Base-by-base conservation (phyloP, 2,113 vertebrate genomes). In the Rhineura floridana region DNA sequence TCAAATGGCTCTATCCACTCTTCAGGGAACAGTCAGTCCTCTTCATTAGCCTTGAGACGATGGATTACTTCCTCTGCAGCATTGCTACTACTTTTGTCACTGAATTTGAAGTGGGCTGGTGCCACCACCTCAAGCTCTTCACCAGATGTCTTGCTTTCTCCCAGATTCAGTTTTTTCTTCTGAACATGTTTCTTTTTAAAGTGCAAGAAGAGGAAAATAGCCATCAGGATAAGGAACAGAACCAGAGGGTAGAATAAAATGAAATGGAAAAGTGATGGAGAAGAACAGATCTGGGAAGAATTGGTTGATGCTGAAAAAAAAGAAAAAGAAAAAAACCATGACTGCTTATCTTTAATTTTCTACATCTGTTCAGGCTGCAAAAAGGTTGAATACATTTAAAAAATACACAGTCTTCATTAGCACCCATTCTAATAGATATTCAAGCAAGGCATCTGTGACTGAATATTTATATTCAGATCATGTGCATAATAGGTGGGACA, bases 221-320 rank as follows among this genome's bases (percentile, higher is more conserved):
- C 0, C 30, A 83, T 39, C 84, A 96, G 81, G 7, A 96, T 70
- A 67, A 92, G 0, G 11, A 95, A n/a, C 72, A 96, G 6, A 63
- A 95, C 0, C 30, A 95, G 80, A 0, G 95, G 96, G 25, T 89
- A 94, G 59, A 8, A 72, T 0, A 96, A 6, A 1, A 97, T 84
- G 55, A 97, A 93, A 84, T 95, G 87, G 92, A 96, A 77, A 6
- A 96, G 81, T 11, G 73, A 33, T 50, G 87, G 21, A 0, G 95
- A 96, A 1, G 95, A 96, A 70, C 96, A 97, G 90, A 97, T 93
- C 88, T 88, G 91, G 75, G 94, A 94, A 44, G 85, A 65, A 86
- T 95, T 67, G 0, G 94, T 93, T 85, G 92, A 42, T 42, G 94
- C 96, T 97, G 87, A 25, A 84, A 36, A 39, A 81, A 2, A 78